Conservation (phyloP, 2,113 vertebrate species). For the Nannospalax galili region DNA sequence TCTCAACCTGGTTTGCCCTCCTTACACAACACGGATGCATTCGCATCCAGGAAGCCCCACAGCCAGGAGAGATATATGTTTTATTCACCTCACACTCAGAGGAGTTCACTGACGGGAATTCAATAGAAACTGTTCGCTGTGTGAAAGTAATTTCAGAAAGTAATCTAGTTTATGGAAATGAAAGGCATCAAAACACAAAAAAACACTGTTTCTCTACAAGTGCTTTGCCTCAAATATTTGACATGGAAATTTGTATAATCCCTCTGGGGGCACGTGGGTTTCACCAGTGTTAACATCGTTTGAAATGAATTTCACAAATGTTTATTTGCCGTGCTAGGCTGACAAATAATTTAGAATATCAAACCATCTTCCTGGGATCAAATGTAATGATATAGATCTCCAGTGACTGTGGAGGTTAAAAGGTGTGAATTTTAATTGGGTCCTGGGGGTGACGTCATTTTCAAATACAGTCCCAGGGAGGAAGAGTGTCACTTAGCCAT, state of each 20-base stretch:
- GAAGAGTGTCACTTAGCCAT: constrained; percentile 73
- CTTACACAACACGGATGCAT: constrained; percentile 70
- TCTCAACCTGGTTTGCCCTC: constrained; percentile 81
- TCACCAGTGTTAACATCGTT: constrained; percentile 91
- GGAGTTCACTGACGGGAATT: constrained; percentile 91
- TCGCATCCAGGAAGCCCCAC: constrained; percentile 78
- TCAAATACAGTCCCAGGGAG: constrained; percentile 60
- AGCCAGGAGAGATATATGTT: constrained; percentile 79
- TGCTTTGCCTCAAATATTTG: constrained; percentile 92
- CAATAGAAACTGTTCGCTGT: constrained; percentile 91
- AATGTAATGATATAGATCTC: constrained; percentile 86
- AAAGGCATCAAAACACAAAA: constrained; percentile 91
- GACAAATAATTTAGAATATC: constrained; percentile 89
- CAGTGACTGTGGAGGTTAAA: constrained; percentile 83
- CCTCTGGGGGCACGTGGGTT: constrained; percentile 89
- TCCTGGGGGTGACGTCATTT: constrained; percentile 76
- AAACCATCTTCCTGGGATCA: constrained; percentile 86
- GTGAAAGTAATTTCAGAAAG: constrained; percentile 93
- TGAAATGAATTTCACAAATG: constrained; percentile 92
- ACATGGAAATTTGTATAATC: constrained; percentile 94
- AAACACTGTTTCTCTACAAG: constrained; percentile 90
- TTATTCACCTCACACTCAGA: constrained; percentile 91
- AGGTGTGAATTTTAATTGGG: constrained; percentile 86
- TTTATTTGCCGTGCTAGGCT: constrained; percentile 88
- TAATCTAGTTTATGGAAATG: constrained; percentile 94